Percentiles rank a stretch among this genome's conserved stretches.
Evolutionary conservation across 2,888 invertebrate genomes (phyloP).

Genomic region (Campoplex capitator): DNA sequence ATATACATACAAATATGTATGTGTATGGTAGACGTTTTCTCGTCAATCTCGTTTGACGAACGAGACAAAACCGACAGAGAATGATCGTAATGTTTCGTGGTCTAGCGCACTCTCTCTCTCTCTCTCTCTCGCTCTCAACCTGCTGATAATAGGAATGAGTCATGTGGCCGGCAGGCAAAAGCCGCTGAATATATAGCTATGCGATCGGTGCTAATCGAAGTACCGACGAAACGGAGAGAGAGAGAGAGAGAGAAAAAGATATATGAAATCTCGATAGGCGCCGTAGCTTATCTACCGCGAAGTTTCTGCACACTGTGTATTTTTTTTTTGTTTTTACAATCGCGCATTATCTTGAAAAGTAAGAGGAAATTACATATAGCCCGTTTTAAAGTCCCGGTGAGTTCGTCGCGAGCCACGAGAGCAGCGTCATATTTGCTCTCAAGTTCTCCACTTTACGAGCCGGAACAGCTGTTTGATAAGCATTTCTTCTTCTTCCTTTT

Average conservation of each 20-base stretch:
- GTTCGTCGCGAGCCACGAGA: conserved; percentile 6
- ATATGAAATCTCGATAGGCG: conserved; percentile 17
- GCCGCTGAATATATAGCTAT: conserved; percentile 35
- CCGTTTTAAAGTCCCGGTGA: conserved; percentile 22
- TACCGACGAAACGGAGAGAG: not conserved
- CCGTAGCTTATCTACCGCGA: conserved; percentile 48
- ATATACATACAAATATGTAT: not conserved
- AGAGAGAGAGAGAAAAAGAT: not conserved
- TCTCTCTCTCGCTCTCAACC: conserved; percentile 30
- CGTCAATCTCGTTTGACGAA: conserved; percentile 58
- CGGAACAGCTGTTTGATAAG: conserved; percentile 52
- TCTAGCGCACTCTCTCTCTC: conserved; percentile 32
- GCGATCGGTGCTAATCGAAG: conserved; percentile 36
- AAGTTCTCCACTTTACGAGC: conserved; percentile 44
- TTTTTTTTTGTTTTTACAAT: conserved; percentile 39
- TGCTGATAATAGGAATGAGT: conserved; percentile 66
- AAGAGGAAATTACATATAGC: conserved; percentile 45
- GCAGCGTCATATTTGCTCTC: conserved; percentile 40
- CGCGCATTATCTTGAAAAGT: conserved; percentile 44
- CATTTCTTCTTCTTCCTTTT: not conserved
- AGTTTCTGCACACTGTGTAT: conserved; percentile 27
- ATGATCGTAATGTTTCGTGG: conserved; percentile 51
- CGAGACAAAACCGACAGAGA: conserved; percentile 51
- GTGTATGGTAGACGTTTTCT: conserved; percentile 10
- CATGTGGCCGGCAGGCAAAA: conserved; percentile 59